phyloP scores from a whole-genome alignment of 1,140 invertebrate species.

The Hycleus cichorii region DNA sequence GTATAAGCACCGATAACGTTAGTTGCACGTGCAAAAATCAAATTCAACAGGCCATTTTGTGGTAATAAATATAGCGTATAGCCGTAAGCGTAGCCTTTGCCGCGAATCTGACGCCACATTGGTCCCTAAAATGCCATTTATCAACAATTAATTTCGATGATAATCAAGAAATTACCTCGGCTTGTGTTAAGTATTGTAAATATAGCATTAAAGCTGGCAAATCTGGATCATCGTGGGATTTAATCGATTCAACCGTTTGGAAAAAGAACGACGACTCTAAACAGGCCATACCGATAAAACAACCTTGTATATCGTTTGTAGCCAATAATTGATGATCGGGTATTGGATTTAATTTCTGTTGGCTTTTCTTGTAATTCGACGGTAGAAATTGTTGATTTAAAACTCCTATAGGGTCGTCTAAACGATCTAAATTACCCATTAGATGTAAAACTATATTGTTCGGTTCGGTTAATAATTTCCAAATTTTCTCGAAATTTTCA shows the following conservation, averaged over 20 bases:
- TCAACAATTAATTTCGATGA: not conserved
- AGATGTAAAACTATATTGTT: slow-evolving; percentile 62
- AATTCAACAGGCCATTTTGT: slow-evolving; percentile 63
- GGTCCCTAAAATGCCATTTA: slow-evolving; percentile 56
- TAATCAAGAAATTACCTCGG: slow-evolving; percentile 52
- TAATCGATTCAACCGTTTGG: slow-evolving; percentile 58
- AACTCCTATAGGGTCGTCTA: no score
- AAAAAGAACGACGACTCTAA: slow-evolving; percentile 71
- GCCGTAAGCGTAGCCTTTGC: slow-evolving; percentile 76
- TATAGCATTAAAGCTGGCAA: slow-evolving; percentile 68
- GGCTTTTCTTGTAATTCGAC: not conserved
- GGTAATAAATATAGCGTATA: slow-evolving; percentile 56
- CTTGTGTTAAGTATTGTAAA: slow-evolving; percentile 78
- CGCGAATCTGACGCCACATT: slow-evolving; percentile 78
- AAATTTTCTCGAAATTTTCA: slow-evolving; percentile 54
- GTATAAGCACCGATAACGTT: slow-evolving; percentile 70
- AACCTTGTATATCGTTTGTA: slow-evolving; percentile 37
- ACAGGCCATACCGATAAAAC: slow-evolving; percentile 72
- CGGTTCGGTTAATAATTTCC: slow-evolving; percentile 51
- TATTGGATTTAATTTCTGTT: slow-evolving; percentile 44
- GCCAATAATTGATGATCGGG: slow-evolving; percentile 45
- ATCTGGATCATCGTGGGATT: slow-evolving; percentile 56
- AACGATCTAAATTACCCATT: slow-evolving; percentile 58
- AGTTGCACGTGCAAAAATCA: slow-evolving; percentile 65
- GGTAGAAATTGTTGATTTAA: no score